Evolutionary conservation across 2,888 invertebrate species (phyloP), one percentile per base, ranked within the genome.

Genomic region (Villa cingulata): DNA sequence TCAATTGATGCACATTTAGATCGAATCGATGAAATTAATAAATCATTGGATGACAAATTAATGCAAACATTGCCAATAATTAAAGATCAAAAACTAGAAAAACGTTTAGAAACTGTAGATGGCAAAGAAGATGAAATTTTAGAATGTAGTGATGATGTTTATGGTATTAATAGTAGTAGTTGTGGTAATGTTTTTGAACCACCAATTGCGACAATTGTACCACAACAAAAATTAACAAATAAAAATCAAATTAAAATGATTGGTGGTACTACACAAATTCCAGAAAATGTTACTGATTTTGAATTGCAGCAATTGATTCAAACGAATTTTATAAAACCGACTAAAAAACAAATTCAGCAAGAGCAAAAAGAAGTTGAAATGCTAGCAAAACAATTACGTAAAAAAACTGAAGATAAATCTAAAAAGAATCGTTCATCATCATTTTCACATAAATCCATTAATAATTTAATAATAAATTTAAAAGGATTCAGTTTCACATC

Each of bases 1-100:
- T 68, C 69, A 2, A 65, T 70, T 18, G 68, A 68, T 57, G 63
- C 61, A 1, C 65, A 67, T 50, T 52, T 68, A 32, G 66, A 70
- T 51, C 62, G 57, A 49, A 69, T 69, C 40, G 68, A 70, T 51
- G 62, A 62, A 42, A 54, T 69, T 0, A 67, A 70, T 54, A 62
- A 66, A 10, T 58, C 55, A 3, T 49, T 68, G 16, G 70, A 68
- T 41, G 60, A 66, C 57, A 65, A 66, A 17, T 48, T 67, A 20
- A 64, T 60, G 49, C 59, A 63, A n/a, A 57, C 53, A 27, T 46
- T 65, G 39, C 59, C 61, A 10, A n/a, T n/a, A n/a, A 54, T 23
- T 16, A 29, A 36, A 10, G 19, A 27, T 32, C 10, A 12, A 12
- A 32, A 32, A 12, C 12, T 12, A 32, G 29, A 32, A 12, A 32